These are phyloP conservation scores for Danio rerio DNA, from an alignment of 2,113 vertebrate genomes.

Conservation along the genomic window GRCz12tu NC_133190.1:30227001-30227500, in stretches of 20 bases:
- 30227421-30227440: conserved; percentile 49
- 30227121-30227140: conserved; percentile 47
- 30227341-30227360: conserved; percentile 48
- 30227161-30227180: conserved; percentile 65
- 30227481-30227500: conserved; percentile 27
- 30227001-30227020: conserved; percentile 18
- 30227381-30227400: conserved; percentile 45
- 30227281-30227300: conserved; percentile 49
- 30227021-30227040: conserved; percentile 11
- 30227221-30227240: conserved; percentile 72
- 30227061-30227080: conserved; percentile 6
- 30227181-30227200: conserved; percentile 96
- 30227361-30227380: conserved; percentile 40
- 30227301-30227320: conserved; percentile 57
- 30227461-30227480: background rate
- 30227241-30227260: conserved; percentile 57
- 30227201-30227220: conserved; percentile 86
- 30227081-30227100: conserved; percentile 26
- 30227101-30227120: conserved; percentile 42
- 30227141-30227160: conserved; percentile 52
- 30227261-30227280: conserved; percentile 47
- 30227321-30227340: conserved; percentile 57
- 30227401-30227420: conserved; percentile 46
- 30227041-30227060: conserved; percentile 24
- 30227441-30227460: conserved; percentile 37